phyloP scores from a whole-genome alignment of 2,113 vertebrate genomes.

The Chrysochloris asiatica region DNA sequence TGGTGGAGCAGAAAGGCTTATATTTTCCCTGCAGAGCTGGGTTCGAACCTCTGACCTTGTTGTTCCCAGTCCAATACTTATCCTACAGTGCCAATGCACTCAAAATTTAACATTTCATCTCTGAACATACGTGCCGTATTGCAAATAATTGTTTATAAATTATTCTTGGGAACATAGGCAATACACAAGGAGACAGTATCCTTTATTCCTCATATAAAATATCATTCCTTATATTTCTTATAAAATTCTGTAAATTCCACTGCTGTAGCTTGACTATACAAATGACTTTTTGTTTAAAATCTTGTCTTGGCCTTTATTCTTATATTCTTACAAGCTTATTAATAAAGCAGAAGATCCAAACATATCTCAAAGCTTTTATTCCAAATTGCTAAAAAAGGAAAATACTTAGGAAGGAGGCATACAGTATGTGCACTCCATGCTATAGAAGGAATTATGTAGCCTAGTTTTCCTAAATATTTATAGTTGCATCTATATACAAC shows the following conservation, averaged over 20 bases:
- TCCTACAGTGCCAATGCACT: no score
- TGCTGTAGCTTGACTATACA: background rate
- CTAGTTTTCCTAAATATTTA: slow-evolving; percentile 46
- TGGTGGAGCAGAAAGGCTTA: no score
- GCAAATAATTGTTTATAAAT: background rate
- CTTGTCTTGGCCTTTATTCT: background rate
- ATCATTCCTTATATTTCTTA: background rate
- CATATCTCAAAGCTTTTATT: background rate
- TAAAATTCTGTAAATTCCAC: background rate
- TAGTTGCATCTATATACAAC: background rate
- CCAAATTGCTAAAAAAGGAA: background rate
- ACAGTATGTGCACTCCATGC: background rate
- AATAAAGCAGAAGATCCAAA: slow-evolving; percentile 14
- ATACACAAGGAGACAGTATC: background rate
- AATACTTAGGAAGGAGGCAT: background rate
- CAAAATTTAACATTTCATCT: no score
- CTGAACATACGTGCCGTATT: background rate
- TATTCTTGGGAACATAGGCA: background rate
- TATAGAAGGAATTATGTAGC: background rate
- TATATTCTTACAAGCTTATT: background rate
- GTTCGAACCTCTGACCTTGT: no score
- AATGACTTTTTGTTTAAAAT: background rate
- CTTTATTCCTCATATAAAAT: background rate
- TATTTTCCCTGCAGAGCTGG: no score
- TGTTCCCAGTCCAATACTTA: no score